Percentiles rank a stretch among this genome's conserved stretches.
Conservation (phyloP, 2,888 invertebrate genomes). For the Drosophila silvestris region DNA sequence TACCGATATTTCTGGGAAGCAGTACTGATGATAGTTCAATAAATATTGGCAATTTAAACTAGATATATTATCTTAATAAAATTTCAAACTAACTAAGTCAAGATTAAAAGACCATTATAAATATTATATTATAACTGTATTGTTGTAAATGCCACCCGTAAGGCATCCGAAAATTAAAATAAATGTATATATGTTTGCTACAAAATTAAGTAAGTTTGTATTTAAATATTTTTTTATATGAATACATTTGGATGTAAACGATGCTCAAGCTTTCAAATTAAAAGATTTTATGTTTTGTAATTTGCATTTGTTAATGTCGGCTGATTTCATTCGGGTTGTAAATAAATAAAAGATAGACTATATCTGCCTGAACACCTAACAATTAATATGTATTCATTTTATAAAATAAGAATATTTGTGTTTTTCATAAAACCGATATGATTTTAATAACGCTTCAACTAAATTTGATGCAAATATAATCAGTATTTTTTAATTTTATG, state of each 20-base stretch:
- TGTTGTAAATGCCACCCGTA: background rate
- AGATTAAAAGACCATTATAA: background rate
- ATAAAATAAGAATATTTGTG: background rate
- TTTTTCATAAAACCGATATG: background rate
- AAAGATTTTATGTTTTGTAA: background rate
- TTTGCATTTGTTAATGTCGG: background rate
- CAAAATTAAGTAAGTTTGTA: too few relatives aligned
- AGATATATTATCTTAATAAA: background rate
- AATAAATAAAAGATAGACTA: background rate
- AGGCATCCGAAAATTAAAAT: background rate
- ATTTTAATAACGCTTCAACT: background rate
- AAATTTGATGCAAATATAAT: background rate
- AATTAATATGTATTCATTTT: background rate
- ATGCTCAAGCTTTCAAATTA: background rate
- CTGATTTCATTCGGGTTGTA: background rate
- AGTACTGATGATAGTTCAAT: background rate
- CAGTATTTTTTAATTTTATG: background rate
- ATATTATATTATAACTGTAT: background rate
- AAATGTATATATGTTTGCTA: background rate
- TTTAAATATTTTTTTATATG: too few relatives aligned
- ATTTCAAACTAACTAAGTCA: background rate
- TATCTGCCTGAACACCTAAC: background rate
- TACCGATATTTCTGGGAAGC: constrained; percentile 8
- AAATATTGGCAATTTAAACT: background rate
- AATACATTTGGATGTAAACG: too few relatives aligned